phyloP scores from a whole-genome alignment of 1,140 invertebrate genomes.

The Spodoptera frugiperda region DNA sequence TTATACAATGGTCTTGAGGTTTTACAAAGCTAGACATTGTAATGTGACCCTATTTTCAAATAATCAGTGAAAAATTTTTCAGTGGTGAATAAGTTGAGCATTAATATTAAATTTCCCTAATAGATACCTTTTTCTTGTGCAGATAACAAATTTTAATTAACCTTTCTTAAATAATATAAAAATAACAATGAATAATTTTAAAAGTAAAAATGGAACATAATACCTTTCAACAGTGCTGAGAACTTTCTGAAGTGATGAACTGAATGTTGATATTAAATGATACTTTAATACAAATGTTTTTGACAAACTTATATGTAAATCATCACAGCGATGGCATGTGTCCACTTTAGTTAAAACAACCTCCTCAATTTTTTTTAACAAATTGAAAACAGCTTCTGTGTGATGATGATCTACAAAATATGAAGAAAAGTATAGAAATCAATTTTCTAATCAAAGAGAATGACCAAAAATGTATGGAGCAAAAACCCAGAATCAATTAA shows the following conservation, averaged over 20 bases:
- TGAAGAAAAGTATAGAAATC: background rate
- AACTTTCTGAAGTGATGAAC: conserved; percentile 61
- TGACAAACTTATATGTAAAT: conserved; percentile 82
- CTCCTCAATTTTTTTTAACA: conserved; percentile 65
- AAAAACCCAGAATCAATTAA: background rate
- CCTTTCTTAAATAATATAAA: background rate
- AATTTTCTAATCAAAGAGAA: too few relatives aligned
- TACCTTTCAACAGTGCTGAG: conserved; percentile 64
- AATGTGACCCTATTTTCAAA: too few relatives aligned
- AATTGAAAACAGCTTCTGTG: conserved; percentile 58
- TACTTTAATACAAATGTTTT: conserved; percentile 76
- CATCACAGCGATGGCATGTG: conserved; percentile 65
- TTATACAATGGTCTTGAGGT: too few relatives aligned
- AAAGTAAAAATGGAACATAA: conserved; percentile 16
- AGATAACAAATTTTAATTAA: background rate
- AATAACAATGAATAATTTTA: background rate
- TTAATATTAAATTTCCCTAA: background rate
- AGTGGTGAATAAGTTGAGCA: too few relatives aligned
- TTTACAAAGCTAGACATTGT: too few relatives aligned
- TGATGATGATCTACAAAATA: conserved; percentile 53
- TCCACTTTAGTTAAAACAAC: conserved; percentile 52
- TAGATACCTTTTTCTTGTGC: background rate
- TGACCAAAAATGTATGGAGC: too few relatives aligned
- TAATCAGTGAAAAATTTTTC: too few relatives aligned
- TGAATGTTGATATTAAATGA: conserved; percentile 74